Evolutionary conservation across 2,888 invertebrate genomes (phyloP).

Genomic region (Protonemura montana): DNA sequence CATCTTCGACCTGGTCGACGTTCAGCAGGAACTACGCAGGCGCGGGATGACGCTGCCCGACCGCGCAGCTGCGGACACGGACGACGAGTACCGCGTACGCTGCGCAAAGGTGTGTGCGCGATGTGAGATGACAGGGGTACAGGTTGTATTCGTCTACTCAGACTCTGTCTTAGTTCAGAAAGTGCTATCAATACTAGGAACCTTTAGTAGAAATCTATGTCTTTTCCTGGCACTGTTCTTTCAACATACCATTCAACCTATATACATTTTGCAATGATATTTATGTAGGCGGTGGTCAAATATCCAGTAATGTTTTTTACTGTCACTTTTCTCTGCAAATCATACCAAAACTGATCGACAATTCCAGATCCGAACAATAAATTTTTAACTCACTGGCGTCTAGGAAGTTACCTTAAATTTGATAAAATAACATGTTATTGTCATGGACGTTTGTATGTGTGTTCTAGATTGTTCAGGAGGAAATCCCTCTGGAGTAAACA

Average conservation of each 20-base stretch:
- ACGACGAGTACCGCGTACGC: constrained; percentile 83
- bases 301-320: neutral
- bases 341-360: no score
- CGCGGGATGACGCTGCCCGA: constrained; percentile 85
- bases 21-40: constrained; percentile 85
- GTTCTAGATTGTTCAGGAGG: constrained; percentile 53
- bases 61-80: constrained; percentile 80
- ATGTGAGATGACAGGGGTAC: neutral
- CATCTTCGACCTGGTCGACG: constrained; percentile 86
- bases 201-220: neutral
- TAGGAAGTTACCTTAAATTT: no score
- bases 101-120: constrained; percentile 79
- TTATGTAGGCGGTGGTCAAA: no score
- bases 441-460: constrained; percentile 27
- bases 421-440: neutral
- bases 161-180: neutral
- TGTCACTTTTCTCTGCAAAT: no score
- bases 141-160: neutral
- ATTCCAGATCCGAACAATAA: neutral
- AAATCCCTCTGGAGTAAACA: constrained; percentile 53
- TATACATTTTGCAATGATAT: no score
- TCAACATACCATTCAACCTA: no score
- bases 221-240: no score
- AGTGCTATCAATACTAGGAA: neutral
- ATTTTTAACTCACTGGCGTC: neutral